A percentile compares a stretch with the other conserved stretches of the same genome.
Conservation (phyloP, 2,113 vertebrate genomes). For the Laterallus jamaicensis region DNA sequence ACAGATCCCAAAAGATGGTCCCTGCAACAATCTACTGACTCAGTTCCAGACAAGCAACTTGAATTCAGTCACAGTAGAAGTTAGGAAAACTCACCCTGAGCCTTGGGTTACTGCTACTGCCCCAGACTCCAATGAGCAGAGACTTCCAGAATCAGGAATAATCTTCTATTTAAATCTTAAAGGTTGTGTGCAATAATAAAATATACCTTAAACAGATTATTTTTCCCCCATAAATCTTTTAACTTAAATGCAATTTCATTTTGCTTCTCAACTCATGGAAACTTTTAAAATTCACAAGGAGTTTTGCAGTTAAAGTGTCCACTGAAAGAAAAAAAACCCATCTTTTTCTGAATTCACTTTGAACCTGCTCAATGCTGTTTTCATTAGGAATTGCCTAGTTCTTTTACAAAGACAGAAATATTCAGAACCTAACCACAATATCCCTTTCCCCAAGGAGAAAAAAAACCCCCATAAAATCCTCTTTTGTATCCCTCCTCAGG, state of each 20-base stretch:
- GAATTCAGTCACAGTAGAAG: not conserved
- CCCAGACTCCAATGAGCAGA: not conserved
- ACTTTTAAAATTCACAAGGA: not conserved
- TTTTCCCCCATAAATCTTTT: not conserved
- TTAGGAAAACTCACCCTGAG: not conserved
- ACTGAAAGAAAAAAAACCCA: not conserved
- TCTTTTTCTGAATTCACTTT: not conserved
- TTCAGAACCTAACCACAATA: not conserved
- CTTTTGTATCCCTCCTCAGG: not conserved
- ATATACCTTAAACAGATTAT: accelerated
- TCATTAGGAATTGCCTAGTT: not conserved
- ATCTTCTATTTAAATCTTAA: not conserved
- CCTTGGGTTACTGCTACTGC: not conserved
- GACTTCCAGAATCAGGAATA: not conserved
- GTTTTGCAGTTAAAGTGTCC: not conserved
- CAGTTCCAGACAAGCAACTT: not conserved
- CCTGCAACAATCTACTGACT: not conserved
- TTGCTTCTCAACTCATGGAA: not conserved
- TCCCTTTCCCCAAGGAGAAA: not conserved
- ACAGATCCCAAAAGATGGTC: not conserved
- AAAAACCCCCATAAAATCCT: not conserved
- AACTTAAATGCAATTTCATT: not conserved
- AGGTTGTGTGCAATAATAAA: not conserved
- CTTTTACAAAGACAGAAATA: not conserved
- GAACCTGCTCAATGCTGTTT: not conserved